Conservation (phyloP, 2,888 invertebrate genomes). For the Scelioninae gen. 1 region DNA sequence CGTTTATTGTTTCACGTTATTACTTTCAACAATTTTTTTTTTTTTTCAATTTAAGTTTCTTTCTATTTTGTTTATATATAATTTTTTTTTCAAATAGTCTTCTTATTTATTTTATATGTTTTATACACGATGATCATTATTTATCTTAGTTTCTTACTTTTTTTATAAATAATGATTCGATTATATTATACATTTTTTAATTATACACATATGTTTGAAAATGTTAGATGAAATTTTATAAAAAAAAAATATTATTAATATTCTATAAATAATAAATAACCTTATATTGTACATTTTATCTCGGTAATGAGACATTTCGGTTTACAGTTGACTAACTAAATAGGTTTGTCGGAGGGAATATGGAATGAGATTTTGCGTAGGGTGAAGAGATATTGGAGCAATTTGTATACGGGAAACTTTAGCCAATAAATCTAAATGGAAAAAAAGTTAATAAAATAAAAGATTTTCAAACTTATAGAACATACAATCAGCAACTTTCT, state of each 20-base stretch:
- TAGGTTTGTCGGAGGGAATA: conserved; percentile 12
- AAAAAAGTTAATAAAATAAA: not conserved
- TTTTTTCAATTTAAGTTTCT: not conserved
- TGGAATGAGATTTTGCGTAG: conserved; percentile 9
- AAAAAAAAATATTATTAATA: not conserved
- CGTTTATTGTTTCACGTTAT: conserved; percentile 47
- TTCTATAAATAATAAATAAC: no score
- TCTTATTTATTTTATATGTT: no score
- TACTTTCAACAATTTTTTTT: conserved; percentile 27
- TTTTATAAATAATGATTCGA: no score
- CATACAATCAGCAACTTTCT: no score
- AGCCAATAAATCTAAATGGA: no score
- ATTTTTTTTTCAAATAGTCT: no score
- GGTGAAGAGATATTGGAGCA: not conserved
- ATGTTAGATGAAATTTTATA: not conserved
- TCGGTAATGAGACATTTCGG: conserved; percentile 13
- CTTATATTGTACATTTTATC: not conserved
- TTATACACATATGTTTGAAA: not conserved
- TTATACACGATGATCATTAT: no score
- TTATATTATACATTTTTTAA: not conserved
- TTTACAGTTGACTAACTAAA: conserved; percentile 25
- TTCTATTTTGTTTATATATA: no score
- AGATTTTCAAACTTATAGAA: no score
- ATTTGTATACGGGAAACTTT: not conserved
- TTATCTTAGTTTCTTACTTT: no score